These are phyloP conservation scores for Drosophila serrata DNA, from an alignment of 1,140 invertebrate genomes.

Conservation along the genomic window DNA sequence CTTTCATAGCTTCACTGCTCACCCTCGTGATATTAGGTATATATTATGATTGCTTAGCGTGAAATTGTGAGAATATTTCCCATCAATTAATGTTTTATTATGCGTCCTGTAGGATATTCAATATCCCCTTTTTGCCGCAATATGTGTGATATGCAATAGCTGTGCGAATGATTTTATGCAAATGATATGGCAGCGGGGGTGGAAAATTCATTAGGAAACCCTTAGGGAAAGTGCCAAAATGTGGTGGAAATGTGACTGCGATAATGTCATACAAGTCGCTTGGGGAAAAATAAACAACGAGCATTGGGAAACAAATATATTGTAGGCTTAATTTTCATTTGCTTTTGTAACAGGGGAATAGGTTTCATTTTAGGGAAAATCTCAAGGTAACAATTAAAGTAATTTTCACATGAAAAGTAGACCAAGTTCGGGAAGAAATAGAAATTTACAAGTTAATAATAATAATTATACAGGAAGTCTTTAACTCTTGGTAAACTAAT, in stretches of 20 bases:
- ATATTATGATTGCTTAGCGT: constrained; percentile 75
- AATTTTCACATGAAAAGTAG: neutral
- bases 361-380: neutral
- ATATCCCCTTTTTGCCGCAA: constrained; percentile 32
- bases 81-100: constrained; percentile 74
- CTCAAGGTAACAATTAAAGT: neutral
- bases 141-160: constrained; percentile 62
- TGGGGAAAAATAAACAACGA: constrained; percentile 5
- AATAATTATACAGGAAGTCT: neutral
- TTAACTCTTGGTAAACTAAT: neutral
- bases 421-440: neutral
- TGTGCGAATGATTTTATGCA: constrained; percentile 75
- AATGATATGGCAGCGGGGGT: constrained; percentile 39
- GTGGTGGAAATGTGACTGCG: constrained; percentile 15
- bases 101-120: constrained; percentile 64
- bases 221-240: constrained; percentile 20
- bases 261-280: constrained; percentile 1
- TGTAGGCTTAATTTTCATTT: no score
- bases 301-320: neutral
- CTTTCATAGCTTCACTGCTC: constrained; percentile 75
- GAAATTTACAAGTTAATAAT: neutral
- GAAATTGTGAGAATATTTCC: constrained; percentile 78
- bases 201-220: neutral
- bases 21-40: constrained; percentile 36
- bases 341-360: no score